Evolutionary conservation across 2,888 invertebrate genomes (phyloP).

Genomic region (Sisyra terminalis): DNA sequence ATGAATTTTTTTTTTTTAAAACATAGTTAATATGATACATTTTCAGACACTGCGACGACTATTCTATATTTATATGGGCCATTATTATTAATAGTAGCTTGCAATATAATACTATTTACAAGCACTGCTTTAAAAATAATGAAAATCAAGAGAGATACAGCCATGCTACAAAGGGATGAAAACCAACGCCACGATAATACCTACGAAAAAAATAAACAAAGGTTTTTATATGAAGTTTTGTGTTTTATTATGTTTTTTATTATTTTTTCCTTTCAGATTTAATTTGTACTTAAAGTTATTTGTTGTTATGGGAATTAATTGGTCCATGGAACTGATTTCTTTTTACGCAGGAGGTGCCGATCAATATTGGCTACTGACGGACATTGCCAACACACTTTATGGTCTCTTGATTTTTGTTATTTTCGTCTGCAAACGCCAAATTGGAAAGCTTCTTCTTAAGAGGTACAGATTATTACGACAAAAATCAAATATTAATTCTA

Average conservation of each 20-base stretch:
- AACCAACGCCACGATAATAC: slow-evolving; percentile 5
- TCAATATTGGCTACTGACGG: slow-evolving; percentile 16
- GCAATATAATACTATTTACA: slow-evolving; percentile 36
- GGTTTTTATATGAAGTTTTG: slow-evolving; percentile 23
- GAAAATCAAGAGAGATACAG: slow-evolving; percentile 9
- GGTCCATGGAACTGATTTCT: slow-evolving; percentile 24
- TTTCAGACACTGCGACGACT: slow-evolving; percentile 36
- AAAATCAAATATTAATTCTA: too few relatives aligned
- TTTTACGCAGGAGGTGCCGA: slow-evolving; percentile 15
- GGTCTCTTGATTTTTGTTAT: slow-evolving; percentile 24
- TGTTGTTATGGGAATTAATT: slow-evolving; percentile 25
- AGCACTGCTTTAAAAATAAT: slow-evolving; percentile 35
- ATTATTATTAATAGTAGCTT: slow-evolving; percentile 33
- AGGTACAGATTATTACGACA: slow-evolving; percentile 2
- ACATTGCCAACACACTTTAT: slow-evolving; percentile 23
- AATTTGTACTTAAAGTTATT: slow-evolving; percentile 24
- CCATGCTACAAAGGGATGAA: slow-evolving; percentile 6
- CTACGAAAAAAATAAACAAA: slow-evolving; percentile 39
- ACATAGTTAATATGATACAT: not conserved
- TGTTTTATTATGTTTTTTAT: not conserved
- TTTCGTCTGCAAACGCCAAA: slow-evolving; percentile 22
- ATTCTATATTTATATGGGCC: slow-evolving; percentile 46
- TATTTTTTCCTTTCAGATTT: slow-evolving; percentile 17
- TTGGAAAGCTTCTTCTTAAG: slow-evolving; percentile 5
- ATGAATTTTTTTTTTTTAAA: not conserved